These are phyloP conservation scores for Drosophila kanekoi DNA, from an alignment of 2,888 invertebrate species.

Conservation along the genomic window DNA sequence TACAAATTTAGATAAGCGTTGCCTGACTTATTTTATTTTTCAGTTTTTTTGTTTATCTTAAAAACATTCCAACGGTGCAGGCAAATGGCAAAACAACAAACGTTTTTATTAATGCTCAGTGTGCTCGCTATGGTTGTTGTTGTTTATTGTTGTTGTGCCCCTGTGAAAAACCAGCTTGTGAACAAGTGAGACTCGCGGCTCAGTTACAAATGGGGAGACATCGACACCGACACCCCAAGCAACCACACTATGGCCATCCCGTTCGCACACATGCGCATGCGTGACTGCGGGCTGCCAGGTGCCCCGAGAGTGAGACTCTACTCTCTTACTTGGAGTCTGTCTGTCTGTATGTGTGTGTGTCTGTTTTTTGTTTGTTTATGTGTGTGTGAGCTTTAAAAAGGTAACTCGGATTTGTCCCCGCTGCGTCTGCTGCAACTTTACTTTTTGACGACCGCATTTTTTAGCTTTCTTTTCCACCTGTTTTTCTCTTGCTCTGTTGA, in stretches of 20 bases:
- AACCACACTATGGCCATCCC: slow-evolving; percentile 56
- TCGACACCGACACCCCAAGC: slow-evolving; percentile 72
- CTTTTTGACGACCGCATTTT: slow-evolving; percentile 81
- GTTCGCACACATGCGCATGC: slow-evolving; percentile 67
- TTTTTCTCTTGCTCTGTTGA: slow-evolving; percentile 74
- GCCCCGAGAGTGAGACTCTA: slow-evolving; percentile 39
- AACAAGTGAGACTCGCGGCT: slow-evolving; percentile 60
- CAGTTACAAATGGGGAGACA: slow-evolving; percentile 67
- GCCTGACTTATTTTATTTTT: slow-evolving; percentile 30
- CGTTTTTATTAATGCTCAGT: slow-evolving; percentile 51
- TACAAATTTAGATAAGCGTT: slow-evolving; percentile 62
- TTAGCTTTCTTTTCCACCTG: slow-evolving; percentile 82
- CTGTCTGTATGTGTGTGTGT: slow-evolving; percentile 16
- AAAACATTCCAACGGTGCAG: slow-evolving; percentile 61
- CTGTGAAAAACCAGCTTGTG: slow-evolving; percentile 66
- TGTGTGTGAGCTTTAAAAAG: slow-evolving; percentile 66
- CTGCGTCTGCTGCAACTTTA: slow-evolving; percentile 73
- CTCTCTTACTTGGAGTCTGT: slow-evolving; percentile 26
- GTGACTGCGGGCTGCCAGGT: slow-evolving; percentile 52
- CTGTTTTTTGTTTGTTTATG: slow-evolving; percentile 22
- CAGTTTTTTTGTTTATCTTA: slow-evolving; percentile 57
- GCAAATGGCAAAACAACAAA: slow-evolving; percentile 69
- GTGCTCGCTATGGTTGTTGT: slow-evolving; percentile 21
- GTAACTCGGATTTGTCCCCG: slow-evolving; percentile 76
- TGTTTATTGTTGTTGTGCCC: slow-evolving; percentile 30